Conservation (phyloP, 2,113 vertebrate genomes). For the Saccopteryx leptura region DNA sequence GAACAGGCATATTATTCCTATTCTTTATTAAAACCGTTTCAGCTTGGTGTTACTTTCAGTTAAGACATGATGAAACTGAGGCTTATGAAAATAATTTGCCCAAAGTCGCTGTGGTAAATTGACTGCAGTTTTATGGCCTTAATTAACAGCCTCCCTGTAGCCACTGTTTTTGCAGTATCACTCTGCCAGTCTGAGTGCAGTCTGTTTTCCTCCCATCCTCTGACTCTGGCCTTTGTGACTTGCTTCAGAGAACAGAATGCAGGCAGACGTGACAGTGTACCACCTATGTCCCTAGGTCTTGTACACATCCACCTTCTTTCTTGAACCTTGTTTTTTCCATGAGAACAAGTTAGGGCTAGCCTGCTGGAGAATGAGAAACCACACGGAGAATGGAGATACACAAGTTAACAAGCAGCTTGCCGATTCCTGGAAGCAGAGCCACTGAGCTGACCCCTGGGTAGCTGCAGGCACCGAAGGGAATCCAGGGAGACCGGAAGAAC, state of each 20-base stretch:
- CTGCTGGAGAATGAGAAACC: not conserved
- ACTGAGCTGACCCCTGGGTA: not conserved
- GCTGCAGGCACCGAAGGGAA: not conserved
- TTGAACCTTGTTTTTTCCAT: not conserved
- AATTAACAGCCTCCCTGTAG: not conserved
- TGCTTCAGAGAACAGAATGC: not conserved
- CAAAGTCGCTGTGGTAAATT: not conserved
- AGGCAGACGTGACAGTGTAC: not conserved
- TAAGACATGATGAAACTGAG: not conserved
- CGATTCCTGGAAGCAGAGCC: not conserved
- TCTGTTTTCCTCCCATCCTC: not conserved
- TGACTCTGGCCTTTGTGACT: not conserved
- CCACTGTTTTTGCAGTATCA: not conserved
- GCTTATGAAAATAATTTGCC: not conserved
- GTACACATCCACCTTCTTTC: not conserved
- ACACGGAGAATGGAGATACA: not conserved
- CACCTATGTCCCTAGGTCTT: not conserved
- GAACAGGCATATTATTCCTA: not conserved
- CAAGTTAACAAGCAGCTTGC: not conserved
- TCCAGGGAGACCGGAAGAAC: not conserved
- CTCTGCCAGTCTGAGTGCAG: not conserved
- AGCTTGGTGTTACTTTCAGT: not conserved
- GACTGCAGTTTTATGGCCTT: not conserved
- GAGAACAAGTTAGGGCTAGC: not conserved
- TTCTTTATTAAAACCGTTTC: slow-evolving; percentile 7